These are phyloP conservation scores for Myotis vivesi DNA, from an alignment of 2,797 vertebrate genomes.

Conservation along the genomic window DNA sequence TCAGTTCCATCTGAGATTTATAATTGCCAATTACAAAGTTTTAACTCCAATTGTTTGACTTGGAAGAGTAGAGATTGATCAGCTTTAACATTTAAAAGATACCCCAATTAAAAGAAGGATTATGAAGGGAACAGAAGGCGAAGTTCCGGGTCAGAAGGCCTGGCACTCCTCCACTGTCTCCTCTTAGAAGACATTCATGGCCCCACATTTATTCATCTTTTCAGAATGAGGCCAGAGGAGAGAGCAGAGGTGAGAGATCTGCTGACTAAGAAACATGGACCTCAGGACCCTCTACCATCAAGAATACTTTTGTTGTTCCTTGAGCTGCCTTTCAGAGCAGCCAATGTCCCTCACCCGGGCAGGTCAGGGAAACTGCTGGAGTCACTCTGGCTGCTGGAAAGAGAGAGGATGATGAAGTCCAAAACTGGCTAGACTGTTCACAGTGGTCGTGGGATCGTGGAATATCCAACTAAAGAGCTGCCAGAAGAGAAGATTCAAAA, in stretches of 20 bases:
- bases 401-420: not conserved
- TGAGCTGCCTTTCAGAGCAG: slow-evolving; percentile 13
- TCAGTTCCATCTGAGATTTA: slow-evolving; percentile 1
- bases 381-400: not conserved
- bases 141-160: slow-evolving; percentile 29
- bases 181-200: not conserved
- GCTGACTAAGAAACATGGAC: not conserved
- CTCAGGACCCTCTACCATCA: not conserved
- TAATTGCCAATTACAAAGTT: not conserved
- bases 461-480: not conserved
- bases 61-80: slow-evolving; percentile 45
- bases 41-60: slow-evolving; percentile 21
- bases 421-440: not conserved
- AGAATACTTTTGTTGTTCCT: not conserved
- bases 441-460: not conserved
- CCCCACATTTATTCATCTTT: slow-evolving; percentile 51
- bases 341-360: not conserved
- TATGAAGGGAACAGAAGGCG: slow-evolving; percentile 26
- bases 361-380: not conserved
- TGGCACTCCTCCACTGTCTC: not conserved
- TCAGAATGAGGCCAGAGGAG: slow-evolving; percentile 32
- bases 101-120: not conserved
- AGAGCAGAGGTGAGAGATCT: slow-evolving; percentile 38
- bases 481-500: not conserved
- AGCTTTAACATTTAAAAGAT: slow-evolving; percentile 10